A percentile compares a stretch with the other conserved stretches of the same genome.
phyloP scores from a whole-genome alignment of 2,113 vertebrate species.

The Sclerurus mexicanus region DNA sequence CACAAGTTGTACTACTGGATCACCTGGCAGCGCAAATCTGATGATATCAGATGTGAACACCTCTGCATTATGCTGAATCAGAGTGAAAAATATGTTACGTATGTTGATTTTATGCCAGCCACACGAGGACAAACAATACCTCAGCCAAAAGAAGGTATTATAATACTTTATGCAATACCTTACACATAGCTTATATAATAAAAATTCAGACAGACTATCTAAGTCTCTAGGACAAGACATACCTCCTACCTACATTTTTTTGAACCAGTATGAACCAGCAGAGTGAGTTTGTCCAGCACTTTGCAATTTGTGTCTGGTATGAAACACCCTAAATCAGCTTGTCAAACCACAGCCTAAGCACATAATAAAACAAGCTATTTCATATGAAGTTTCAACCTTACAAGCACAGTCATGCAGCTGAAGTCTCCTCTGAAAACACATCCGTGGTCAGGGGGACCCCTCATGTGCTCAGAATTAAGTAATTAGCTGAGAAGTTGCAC shows the following conservation, averaged over 20 bases:
- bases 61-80: background rate
- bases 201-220: background rate
- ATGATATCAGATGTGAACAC: background rate
- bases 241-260: background rate
- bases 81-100: background rate
- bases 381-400: background rate
- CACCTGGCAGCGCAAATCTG: background rate
- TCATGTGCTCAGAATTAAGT: background rate
- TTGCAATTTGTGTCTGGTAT: background rate
- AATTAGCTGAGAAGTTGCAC: background rate
- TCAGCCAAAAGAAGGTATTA: background rate
- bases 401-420: background rate
- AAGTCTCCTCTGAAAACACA: background rate
- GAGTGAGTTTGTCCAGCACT: background rate
- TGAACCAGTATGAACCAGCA: background rate
- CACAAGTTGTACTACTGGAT: background rate
- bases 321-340: background rate
- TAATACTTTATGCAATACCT: background rate
- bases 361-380: background rate
- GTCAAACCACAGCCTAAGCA: background rate
- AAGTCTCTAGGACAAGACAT: background rate
- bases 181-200: background rate
- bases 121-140: background rate
- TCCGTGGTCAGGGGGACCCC: fast-evolving
- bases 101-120: background rate